Base-by-base conservation (phyloP, 2,797 vertebrate species). In the Eptatretus atami region DNA sequence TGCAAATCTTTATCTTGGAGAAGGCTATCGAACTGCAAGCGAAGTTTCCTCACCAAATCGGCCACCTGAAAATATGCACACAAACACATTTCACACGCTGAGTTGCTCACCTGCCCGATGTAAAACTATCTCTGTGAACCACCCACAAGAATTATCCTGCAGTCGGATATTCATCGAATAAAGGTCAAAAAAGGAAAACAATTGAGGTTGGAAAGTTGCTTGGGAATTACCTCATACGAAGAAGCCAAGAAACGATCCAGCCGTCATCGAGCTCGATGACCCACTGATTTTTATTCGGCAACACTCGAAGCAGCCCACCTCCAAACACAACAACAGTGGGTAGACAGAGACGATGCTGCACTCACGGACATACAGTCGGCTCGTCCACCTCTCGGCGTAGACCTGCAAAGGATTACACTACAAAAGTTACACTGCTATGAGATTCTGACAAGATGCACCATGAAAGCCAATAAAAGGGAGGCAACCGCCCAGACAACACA, bases 331-430 rank as follows among this genome's bases (percentile, higher is more conserved):
- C 67, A 96, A 80, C 69, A 98, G 76, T 0, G 85, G 77, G 73
- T 98, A 98, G 54, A 93, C 82, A 0, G 83, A 94, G 67, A 86
- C 88, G 90, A 95, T 88, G 73, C 84, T 95, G 78, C 90, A 95
- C 74, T 96, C 88, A 8, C 86, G 81, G 66, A 86, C 94, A 44
- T 5, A 44, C 31, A 44, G 31, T 44, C 57, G 57, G 12, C 15
- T 61, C 0, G 92, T 98, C 90, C 72, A 98, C 80, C 71, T 98
- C 78, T 98, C 92, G 0, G 94, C 88, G 72, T 96, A 98, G 63
- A 98, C 80, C 71, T 74, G 74, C n/a, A 92, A 98, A 2, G 88
- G 88, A 69, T 84, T 98, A 68, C 80, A 75, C 8, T 86, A 96
- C 68, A 84, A 84, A 78, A 66, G 31, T 44, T 2, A 5, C 31